Conservation (phyloP, 2,888 invertebrate genomes). For the Cheilosia vernalis region DNA sequence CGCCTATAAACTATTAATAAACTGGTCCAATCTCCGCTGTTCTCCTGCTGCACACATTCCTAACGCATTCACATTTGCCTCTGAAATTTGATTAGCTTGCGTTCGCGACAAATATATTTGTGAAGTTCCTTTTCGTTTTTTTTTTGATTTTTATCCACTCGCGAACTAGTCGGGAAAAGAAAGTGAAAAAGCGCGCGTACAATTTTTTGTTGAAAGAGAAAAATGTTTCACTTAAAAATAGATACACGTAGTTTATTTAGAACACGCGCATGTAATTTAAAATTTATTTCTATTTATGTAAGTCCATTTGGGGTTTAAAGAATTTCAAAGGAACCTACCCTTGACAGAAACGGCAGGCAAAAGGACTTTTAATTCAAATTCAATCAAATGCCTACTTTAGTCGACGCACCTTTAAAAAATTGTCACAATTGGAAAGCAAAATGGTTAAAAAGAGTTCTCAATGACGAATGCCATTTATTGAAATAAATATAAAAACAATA, state of each 20-base stretch:
- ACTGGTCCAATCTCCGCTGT: neutral
- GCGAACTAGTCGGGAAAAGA: neutral
- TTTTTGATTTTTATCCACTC: neutral
- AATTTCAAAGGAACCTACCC: neutral
- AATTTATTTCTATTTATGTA: constrained; percentile 10
- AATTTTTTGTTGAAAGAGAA: neutral
- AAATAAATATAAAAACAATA: neutral
- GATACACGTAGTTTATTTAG: constrained; percentile 6
- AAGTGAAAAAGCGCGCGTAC: neutral
- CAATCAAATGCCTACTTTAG: too few species aligned
- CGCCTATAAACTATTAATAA: constrained; percentile 18
- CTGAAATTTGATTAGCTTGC: constrained; percentile 36
- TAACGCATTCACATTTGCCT: neutral
- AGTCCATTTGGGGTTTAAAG: neutral
- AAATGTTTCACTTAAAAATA: constrained; percentile 7
- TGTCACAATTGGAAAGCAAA: too few species aligned
- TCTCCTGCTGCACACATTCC: constrained; percentile 2
- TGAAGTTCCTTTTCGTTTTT: neutral
- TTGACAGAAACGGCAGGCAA: neutral
- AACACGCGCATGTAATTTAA: constrained; percentile 11
- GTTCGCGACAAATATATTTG: constrained; percentile 8
- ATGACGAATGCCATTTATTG: neutral
- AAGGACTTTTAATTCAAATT: too few species aligned
- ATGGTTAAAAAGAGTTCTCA: neutral
- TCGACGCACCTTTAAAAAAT: too few species aligned